phyloP scores from a whole-genome alignment of 2,797 vertebrate genomes.

The Premnoplex brunnescens region DNA sequence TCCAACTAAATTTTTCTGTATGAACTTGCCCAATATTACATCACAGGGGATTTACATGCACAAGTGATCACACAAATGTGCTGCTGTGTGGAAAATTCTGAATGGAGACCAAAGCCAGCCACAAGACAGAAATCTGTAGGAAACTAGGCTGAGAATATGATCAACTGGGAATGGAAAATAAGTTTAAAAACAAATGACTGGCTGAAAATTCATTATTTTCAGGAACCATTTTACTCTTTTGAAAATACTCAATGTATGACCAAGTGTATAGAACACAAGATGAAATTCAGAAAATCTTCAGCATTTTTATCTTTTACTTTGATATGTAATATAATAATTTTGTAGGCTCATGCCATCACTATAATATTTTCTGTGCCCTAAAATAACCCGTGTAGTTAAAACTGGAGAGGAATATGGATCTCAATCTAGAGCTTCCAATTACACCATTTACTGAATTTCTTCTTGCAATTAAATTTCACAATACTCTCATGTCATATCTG shows the following conservation, averaged over 20 bases:
- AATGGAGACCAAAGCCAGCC: neutral
- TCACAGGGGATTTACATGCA: neutral
- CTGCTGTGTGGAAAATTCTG: neutral
- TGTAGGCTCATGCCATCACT: neutral
- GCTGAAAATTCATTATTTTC: neutral
- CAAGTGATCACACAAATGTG: neutral
- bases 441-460: accelerated
- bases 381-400: neutral
- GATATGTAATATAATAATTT: neutral
- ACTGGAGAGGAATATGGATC: neutral
- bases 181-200: neutral
- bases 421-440: neutral
- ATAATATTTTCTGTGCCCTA: neutral
- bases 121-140: neutral
- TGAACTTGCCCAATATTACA: neutral
- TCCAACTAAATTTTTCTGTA: neutral
- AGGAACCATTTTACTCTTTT: neutral
- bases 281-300: neutral
- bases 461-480: neutral
- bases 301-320: neutral
- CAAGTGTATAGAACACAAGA: neutral
- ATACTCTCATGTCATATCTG: neutral
- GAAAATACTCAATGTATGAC: neutral
- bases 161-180: neutral
- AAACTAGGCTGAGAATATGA: neutral